These are phyloP conservation scores for Illadopsis cleaveri DNA, from an alignment of 2,113 vertebrate genomes.

Conservation along the genomic window DNA sequence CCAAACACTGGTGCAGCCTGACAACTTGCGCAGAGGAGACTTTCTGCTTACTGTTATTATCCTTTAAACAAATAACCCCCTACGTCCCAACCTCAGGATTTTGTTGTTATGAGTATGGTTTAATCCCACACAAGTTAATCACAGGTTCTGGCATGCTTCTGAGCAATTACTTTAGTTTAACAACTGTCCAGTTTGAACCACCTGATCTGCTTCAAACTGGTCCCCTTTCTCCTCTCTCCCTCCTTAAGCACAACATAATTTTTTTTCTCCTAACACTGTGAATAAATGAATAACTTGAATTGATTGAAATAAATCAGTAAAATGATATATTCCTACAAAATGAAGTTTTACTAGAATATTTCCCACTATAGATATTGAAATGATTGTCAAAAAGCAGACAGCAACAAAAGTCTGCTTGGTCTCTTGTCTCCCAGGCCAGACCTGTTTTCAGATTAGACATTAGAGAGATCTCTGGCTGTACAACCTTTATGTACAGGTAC, in stretches of 20 bases:
- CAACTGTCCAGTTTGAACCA: background rate
- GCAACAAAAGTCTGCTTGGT: background rate
- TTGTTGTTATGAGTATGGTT: background rate
- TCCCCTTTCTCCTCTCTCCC: background rate
- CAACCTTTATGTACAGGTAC: background rate
- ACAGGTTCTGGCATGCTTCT: background rate
- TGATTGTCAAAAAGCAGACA: background rate
- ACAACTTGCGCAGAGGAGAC: background rate
- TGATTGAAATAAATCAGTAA: background rate
- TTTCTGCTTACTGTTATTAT: background rate
- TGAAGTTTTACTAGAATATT: background rate
- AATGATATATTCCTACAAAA: background rate
- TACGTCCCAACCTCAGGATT: background rate
- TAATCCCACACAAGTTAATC: background rate
- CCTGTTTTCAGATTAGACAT: background rate
- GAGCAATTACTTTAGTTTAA: background rate
- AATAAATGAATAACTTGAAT: background rate
- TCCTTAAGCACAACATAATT: background rate
- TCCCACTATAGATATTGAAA: background rate
- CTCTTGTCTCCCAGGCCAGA: background rate
- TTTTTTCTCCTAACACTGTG: background rate
- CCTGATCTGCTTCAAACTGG: background rate
- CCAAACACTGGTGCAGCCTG: background rate
- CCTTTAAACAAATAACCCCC: background rate
- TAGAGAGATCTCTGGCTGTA: background rate